Evolutionary conservation across 2,797 vertebrate species (phyloP).

Genomic region (Chelidonichthys spinosus): DNA sequence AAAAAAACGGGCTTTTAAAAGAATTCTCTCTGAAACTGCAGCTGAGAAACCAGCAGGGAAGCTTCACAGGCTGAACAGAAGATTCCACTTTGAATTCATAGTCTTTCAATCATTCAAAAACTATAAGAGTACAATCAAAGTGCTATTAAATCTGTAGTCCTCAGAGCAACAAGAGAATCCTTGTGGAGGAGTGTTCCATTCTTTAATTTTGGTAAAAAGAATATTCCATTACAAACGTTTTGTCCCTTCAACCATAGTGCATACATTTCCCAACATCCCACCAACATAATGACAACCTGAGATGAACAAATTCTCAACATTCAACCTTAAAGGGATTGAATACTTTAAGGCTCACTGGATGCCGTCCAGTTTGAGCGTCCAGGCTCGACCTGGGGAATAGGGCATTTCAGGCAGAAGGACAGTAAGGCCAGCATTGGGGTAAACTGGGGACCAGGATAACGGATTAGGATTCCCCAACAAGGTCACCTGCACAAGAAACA

Average conservation of each 20-base stretch:
- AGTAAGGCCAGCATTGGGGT: constrained; percentile 71
- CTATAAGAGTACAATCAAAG: constrained; percentile 10
- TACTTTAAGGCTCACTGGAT: constrained; percentile 73
- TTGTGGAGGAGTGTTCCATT: not conserved
- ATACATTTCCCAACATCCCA: not conserved
- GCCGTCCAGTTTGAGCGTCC: constrained; percentile 86
- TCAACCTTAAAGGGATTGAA: not conserved
- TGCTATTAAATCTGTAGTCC: constrained; percentile 4
- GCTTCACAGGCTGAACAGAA: not conserved
- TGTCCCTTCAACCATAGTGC: constrained; percentile 19
- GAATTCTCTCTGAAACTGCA: not conserved
- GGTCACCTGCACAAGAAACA: constrained; percentile 81
- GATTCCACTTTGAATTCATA: constrained; percentile 19
- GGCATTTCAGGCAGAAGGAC: constrained; percentile 83
- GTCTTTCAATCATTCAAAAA: not conserved
- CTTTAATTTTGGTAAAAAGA: constrained; percentile 21
- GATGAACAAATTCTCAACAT: not conserved
- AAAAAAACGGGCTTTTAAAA: not conserved
- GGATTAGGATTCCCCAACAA: constrained; percentile 82
- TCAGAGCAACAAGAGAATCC: constrained; percentile 14
- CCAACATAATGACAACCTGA: constrained; percentile 33
- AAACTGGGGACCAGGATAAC: constrained; percentile 84
- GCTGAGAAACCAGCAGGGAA: not conserved
- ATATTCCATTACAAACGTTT: not conserved
- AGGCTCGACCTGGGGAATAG: constrained; percentile 76